Conservation (phyloP, 2,113 vertebrate genomes). For the Piprites chloris region DNA sequence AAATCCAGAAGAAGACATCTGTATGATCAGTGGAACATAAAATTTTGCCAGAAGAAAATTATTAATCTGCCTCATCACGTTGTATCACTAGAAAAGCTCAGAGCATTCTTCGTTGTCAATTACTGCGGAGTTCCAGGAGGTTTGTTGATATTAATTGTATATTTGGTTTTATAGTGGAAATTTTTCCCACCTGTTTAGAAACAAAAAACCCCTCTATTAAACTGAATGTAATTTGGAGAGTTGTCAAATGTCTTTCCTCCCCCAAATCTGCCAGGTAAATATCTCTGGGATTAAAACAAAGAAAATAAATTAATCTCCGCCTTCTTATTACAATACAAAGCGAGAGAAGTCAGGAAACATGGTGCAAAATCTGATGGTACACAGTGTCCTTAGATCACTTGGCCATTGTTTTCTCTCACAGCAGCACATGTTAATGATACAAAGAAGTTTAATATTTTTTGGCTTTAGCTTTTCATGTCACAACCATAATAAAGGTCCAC, state of each 20-base stretch:
- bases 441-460: constrained; percentile 48
- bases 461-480: constrained; percentile 50
- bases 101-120: not conserved
- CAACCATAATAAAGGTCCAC: constrained; percentile 37
- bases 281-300: constrained; percentile 38
- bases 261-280: constrained; percentile 19
- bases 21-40: not conserved
- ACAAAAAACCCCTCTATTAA: not conserved
- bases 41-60: not conserved
- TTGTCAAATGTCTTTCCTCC: constrained; percentile 1
- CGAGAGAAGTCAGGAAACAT: constrained; percentile 54
- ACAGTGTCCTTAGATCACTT: constrained; percentile 59
- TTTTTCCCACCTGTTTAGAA: not conserved
- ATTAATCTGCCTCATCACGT: not conserved
- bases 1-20: not conserved
- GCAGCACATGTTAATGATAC: constrained; percentile 36
- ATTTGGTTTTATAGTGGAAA: not conserved
- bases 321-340: constrained; percentile 61
- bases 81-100: not conserved
- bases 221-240: not conserved
- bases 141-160: not conserved
- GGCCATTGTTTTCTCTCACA: constrained; percentile 43
- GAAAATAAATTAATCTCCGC: constrained; percentile 21
- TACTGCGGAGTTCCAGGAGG: not conserved
- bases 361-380: constrained; percentile 53